phyloP scores from a whole-genome alignment of 23 tunicate genomes.

The Oikopleura albicans region DNA sequence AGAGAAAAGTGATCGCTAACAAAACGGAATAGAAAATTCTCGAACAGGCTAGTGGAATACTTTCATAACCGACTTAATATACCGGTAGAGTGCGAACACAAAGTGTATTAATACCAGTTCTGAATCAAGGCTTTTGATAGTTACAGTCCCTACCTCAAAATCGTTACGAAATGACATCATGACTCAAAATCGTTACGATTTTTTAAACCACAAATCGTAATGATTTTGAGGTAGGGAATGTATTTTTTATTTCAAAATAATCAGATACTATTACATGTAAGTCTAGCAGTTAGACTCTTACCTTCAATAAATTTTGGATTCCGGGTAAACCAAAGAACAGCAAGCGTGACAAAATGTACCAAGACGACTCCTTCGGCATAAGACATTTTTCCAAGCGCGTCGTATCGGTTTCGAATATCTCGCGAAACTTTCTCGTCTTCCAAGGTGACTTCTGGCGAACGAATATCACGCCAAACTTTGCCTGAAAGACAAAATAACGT shows the following conservation, averaged over 20 bases:
- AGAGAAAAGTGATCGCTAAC: too few species aligned
- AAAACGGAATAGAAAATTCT: too few species aligned
- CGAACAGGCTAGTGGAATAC: too few species aligned
- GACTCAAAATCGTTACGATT: too few species aligned
- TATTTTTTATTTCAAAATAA: slow-evolving; percentile 23
- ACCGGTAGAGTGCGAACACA: too few species aligned
- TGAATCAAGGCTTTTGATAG: background rate
- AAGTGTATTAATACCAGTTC: background rate
- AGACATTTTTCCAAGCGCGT: background rate
- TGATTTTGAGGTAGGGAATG: too few species aligned
- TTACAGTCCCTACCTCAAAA: too few species aligned
- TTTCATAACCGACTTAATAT: too few species aligned
- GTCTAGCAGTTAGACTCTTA: slow-evolving; percentile 35
- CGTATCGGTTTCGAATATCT: background rate
- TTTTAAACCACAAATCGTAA: too few species aligned
- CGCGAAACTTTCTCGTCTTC: background rate
- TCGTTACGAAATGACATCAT: too few species aligned
- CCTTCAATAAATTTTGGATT: slow-evolving; percentile 58
- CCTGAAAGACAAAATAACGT: too few species aligned
- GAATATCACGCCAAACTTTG: background rate
- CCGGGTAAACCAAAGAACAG: slow-evolving; percentile 44
- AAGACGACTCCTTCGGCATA: slow-evolving; percentile 37
- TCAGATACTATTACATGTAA: too few species aligned
- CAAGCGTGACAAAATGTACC: slow-evolving; percentile 35
- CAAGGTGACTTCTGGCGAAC: background rate